Evolutionary conservation across 2,888 invertebrate species (phyloP).

Genomic region (Xestia c-nigrum): DNA sequence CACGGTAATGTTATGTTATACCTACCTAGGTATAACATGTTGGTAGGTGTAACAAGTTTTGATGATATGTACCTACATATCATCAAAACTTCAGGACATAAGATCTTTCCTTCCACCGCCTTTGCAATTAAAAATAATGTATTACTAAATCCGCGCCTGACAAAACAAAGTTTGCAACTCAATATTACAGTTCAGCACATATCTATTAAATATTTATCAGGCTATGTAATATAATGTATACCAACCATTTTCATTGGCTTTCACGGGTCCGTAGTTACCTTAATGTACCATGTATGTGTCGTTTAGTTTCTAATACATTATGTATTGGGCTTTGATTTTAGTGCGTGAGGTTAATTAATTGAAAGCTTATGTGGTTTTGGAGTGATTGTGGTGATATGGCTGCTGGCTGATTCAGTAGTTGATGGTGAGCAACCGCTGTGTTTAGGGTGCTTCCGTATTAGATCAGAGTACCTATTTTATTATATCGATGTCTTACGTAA

Average conservation of each 20-base stretch:
- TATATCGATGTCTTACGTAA: too few species aligned
- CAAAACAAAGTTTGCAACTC: background rate
- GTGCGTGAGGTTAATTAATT: constrained; percentile 17
- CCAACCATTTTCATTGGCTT: constrained; percentile 36
- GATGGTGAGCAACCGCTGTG: background rate
- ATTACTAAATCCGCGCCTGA: constrained; percentile 35
- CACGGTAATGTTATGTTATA: too few species aligned
- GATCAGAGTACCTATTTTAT: too few species aligned
- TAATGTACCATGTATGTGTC: constrained; percentile 27
- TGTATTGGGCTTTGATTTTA: constrained; percentile 42
- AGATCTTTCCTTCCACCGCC: too few species aligned
- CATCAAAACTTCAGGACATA: too few species aligned
- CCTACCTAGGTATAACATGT: too few species aligned
- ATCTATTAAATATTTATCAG: constrained; percentile 58
- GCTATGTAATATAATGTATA: constrained; percentile 11
- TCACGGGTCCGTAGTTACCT: constrained; percentile 2
- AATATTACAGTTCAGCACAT: constrained; percentile 21
- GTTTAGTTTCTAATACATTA: constrained; percentile 39
- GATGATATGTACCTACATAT: too few species aligned
- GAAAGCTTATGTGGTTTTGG: constrained; percentile 6
- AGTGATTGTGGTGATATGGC: background rate
- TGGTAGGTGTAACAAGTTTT: too few species aligned
- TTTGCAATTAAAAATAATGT: background rate
- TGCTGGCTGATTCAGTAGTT: background rate
- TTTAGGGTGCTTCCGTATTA: background rate